Evolutionary conservation across 2,113 vertebrate species (phyloP).

Genomic region (Cyprinus carpio): DNA sequence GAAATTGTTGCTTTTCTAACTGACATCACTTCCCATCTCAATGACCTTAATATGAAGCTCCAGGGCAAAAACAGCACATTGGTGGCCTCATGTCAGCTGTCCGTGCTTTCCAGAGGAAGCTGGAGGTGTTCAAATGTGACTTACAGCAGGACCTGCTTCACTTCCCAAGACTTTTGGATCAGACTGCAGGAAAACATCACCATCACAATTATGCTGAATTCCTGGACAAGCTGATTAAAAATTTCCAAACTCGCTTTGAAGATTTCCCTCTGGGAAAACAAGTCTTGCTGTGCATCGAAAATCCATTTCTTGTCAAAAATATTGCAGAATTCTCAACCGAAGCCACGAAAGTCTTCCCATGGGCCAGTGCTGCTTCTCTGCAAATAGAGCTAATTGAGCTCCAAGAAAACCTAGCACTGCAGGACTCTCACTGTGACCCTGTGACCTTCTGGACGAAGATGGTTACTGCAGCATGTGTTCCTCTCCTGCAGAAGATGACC

Average conservation of each 20-base stretch:
- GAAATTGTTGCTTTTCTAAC: background rate
- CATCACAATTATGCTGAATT: conserved; percentile 16
- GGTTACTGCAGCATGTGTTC: conserved; percentile 38
- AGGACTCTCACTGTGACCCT: too few relatives aligned
- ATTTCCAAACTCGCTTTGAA: conserved; percentile 35
- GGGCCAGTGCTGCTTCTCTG: too few relatives aligned
- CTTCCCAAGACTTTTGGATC: too few relatives aligned
- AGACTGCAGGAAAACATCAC: conserved; percentile 1
- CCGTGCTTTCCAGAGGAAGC: conserved; percentile 16
- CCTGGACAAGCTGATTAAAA: background rate
- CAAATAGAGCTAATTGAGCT: too few relatives aligned
- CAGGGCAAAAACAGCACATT: conserved; percentile 18
- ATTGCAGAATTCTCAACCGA: too few relatives aligned
- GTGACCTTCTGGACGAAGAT: conserved; percentile 19
- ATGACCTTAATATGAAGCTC: conserved; percentile 27
- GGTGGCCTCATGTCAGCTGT: conserved; percentile 32
- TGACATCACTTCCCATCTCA: background rate
- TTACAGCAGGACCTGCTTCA: background rate
- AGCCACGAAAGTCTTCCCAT: too few relatives aligned
- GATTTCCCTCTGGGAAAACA: conserved; percentile 31
- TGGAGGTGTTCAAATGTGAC: background rate
- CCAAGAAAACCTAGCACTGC: too few relatives aligned
- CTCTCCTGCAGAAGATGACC: conserved; percentile 39
- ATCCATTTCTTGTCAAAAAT: too few relatives aligned
- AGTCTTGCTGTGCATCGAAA: background rate